A percentile compares a stretch with the other conserved stretches of the same genome.
Conservation (phyloP, 2,888 invertebrate genomes). For the Chrysodeixis includens region DNA sequence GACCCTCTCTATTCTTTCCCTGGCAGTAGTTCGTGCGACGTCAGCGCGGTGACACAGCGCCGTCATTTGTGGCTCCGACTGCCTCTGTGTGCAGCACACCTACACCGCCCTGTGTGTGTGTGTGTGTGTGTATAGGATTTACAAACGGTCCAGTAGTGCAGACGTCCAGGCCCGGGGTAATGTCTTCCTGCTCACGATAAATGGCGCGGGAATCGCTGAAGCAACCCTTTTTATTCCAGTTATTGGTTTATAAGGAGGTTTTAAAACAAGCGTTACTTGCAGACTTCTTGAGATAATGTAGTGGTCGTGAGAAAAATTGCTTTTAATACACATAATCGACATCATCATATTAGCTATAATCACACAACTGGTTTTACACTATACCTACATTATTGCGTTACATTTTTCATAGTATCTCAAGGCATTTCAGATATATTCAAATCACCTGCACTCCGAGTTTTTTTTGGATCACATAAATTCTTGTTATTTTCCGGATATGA, state of each 20-base stretch:
- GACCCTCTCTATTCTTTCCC: constrained; percentile 41
- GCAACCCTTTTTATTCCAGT: neutral
- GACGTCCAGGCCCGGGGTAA: constrained; percentile 17
- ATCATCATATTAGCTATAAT: too few relatives aligned
- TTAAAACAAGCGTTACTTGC: neutral
- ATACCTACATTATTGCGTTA: too few relatives aligned
- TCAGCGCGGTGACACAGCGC: constrained; percentile 61
- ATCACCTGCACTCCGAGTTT: too few relatives aligned
- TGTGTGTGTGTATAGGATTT: constrained; percentile 32
- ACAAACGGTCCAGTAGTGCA: constrained; percentile 25
- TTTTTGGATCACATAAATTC: too few relatives aligned
- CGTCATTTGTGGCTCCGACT: constrained; percentile 57
- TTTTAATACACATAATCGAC: too few relatives aligned
- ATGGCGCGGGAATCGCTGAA: constrained; percentile 24
- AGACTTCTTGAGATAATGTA: neutral
- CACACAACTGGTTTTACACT: too few relatives aligned
- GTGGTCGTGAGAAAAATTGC: neutral
- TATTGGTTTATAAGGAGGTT: neutral
- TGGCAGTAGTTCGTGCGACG: constrained; percentile 34
- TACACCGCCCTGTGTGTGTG: constrained; percentile 6
- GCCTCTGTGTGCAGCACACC: neutral
- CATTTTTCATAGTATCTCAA: too few relatives aligned
- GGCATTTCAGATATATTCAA: too few relatives aligned
- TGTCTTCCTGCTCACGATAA: constrained; percentile 42
- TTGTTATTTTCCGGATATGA: too few relatives aligned